Conservation (phyloP, 2,113 vertebrate species). For the Crotalus helleri region DNA sequence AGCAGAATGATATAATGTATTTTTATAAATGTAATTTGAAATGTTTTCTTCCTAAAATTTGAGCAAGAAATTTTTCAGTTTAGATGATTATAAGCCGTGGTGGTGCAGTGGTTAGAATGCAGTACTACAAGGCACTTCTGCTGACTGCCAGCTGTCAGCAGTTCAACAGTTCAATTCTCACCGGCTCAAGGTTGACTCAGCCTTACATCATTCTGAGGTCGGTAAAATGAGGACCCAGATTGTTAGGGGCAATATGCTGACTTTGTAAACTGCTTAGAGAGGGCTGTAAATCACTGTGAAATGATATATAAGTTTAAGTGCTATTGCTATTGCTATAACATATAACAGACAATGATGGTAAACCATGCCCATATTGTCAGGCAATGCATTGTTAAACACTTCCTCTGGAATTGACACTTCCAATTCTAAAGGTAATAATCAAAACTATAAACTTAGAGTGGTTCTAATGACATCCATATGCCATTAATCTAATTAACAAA, state of each 20-base stretch:
- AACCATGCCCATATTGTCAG: not conserved
- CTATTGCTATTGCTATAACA: not conserved
- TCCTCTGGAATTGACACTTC: not conserved
- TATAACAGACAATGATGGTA: not conserved
- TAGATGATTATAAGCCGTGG: not conserved
- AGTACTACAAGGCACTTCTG: no score
- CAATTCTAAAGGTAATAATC: not conserved
- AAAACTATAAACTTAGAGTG: not conserved
- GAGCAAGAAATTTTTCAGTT: not conserved
- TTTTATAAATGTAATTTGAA: conserved; percentile 6
- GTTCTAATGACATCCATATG: not conserved
- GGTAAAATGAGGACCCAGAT: no score
- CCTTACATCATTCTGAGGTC: no score
- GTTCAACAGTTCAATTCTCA: no score
- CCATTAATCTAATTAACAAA: not conserved
- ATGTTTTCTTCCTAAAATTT: not conserved
- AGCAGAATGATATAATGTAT: not conserved
- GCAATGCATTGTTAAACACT: not conserved
- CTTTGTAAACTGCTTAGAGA: no score
- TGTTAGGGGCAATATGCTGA: no score
- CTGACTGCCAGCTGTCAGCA: no score
- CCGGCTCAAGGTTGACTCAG: no score
- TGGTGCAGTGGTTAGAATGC: no score
- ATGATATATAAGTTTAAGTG: no score
- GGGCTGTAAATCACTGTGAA: no score